Base-by-base conservation (phyloP, 2,113 vertebrate genomes). In the Lasiurus borealis region DNA sequence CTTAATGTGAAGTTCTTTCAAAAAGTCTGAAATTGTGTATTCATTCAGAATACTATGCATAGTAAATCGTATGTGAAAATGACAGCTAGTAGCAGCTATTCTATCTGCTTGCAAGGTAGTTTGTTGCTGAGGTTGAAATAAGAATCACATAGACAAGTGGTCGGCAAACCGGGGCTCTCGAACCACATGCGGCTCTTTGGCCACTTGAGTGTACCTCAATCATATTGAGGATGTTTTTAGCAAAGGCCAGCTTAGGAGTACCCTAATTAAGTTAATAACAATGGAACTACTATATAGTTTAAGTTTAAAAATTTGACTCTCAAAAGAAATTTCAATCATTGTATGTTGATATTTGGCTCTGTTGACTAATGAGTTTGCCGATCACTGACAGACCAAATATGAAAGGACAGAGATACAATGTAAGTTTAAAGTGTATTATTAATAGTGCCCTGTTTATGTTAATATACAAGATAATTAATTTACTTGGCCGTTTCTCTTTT, bases 401-500 rank as follows among this genome's bases (percentile, higher is more conserved):
- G 7, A 52, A 88, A 72, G 46, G 46, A 46, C 8, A 85, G 50
- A 52, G 27, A 82, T 44, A 57, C 57, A 15, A 12, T 31, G 27
- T 95, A 81, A 88, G 89, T 85, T 68, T 72, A 69, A 88, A 36
- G 14, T 81, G 31, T 46, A 44, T 88, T 76, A 31, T 72, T 82
- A 57, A 50, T 48, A 87, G 6, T 80, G 34, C 40, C 46, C 91
- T n/a, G 31, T 73, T 93, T 85, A 59, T 44, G 59, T 84, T 95
- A 36, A 50, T 72, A 6, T 93, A 15, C 8, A 69, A 68, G 72
- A 88, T 4, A 88, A 93, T 85, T 95, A 29, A 88, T 88, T 88
- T 95, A 84, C n/a, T 89, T 85, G 59, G 57, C 86, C 36, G 68
- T 80, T 87, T 87, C 6, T 73, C 48, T 81, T 90, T 83, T 57